Evolutionary conservation across 2,113 vertebrate genomes (phyloP).

Genomic region (western clawed frog (Xenopus tropicalis)): UCB_Xtro_10.0 CM004446.2:38874001-38874500

Average conservation of each 20-base stretch:
- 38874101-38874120: slow-evolving; percentile 76
- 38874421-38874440: slow-evolving; percentile 88
- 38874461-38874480: slow-evolving; percentile 86
- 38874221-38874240: slow-evolving; percentile 70
- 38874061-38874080: slow-evolving; percentile 85
- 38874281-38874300: slow-evolving; percentile 83
- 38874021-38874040: slow-evolving; percentile 90
- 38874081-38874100: slow-evolving; percentile 89
- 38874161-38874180: not conserved
- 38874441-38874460: slow-evolving; percentile 71
- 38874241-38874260: slow-evolving; percentile 79
- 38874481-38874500: not conserved
- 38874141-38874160: too few relatives aligned
- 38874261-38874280: slow-evolving; percentile 84
- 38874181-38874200: slow-evolving; percentile 27
- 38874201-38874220: slow-evolving; percentile 81
- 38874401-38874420: slow-evolving; percentile 86
- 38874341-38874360: not conserved
- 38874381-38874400: slow-evolving; percentile 72
- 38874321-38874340: not conserved
- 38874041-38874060: slow-evolving; percentile 86
- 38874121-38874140: not conserved
- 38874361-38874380: not conserved
- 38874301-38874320: slow-evolving; percentile 73
- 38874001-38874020: slow-evolving; percentile 77